These are phyloP conservation scores for Ceratosolen fusciceps DNA, from an alignment of 1,140 invertebrate species.

Conservation along the genomic window DNA sequence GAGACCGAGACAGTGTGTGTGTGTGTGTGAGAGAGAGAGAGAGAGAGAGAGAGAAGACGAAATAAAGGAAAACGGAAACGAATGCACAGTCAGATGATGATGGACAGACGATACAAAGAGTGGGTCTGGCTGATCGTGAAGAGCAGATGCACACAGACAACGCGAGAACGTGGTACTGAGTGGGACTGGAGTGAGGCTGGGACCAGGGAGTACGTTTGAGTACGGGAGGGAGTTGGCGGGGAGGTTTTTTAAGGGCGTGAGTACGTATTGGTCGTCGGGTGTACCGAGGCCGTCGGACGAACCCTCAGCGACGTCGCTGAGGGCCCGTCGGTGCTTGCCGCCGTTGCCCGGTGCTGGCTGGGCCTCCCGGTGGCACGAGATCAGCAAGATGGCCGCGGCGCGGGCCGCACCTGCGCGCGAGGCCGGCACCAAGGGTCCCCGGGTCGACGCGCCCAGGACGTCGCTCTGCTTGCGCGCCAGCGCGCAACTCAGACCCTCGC, in stretches of 20 bases:
- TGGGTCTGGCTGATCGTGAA: no score
- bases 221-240: slow-evolving; percentile 10
- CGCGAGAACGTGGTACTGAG: slow-evolving; percentile 14
- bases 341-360: slow-evolving; percentile 58
- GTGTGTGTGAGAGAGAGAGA: no score
- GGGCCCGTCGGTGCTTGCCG: slow-evolving; percentile 66
- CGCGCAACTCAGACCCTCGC: slow-evolving; percentile 75
- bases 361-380: slow-evolving; percentile 84
- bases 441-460: slow-evolving; percentile 27
- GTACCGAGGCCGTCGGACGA: slow-evolving; percentile 70
- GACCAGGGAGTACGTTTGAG: slow-evolving; percentile 18
- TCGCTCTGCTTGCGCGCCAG: slow-evolving; percentile 39
- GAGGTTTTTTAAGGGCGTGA: neutral
- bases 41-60: neutral
- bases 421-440: slow-evolving; percentile 78
- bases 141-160: slow-evolving; percentile 8
- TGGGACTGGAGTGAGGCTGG: neutral
- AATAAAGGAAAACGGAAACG: neutral
- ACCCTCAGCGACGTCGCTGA: slow-evolving; percentile 74
- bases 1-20: no score
- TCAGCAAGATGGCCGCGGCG: slow-evolving; percentile 90
- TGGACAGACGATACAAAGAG: neutral
- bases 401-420: slow-evolving; percentile 90
- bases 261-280: neutral
- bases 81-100: neutral